phyloP scores from a whole-genome alignment of 2,113 vertebrate species.

The Bubo bubo region DNA sequence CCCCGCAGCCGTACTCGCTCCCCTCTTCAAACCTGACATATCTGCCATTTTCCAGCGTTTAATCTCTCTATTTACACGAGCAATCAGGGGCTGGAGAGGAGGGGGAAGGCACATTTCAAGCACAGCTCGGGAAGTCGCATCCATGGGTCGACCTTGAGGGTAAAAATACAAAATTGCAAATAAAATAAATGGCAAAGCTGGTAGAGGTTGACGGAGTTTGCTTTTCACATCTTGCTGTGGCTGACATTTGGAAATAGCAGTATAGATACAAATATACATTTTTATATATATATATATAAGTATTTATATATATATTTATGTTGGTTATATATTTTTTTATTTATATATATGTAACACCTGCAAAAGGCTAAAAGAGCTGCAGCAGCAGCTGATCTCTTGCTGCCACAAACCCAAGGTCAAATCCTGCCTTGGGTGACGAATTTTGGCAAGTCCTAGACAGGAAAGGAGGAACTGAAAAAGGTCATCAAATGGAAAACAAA shows the following conservation, averaged over 20 bases:
- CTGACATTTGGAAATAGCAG: not conserved
- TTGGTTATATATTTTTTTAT: not conserved
- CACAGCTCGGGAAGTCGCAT: not conserved
- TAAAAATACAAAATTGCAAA: not conserved
- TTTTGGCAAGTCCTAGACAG: not conserved
- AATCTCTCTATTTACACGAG: not conserved
- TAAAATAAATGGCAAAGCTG: not conserved
- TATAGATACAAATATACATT: not conserved
- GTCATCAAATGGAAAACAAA: not conserved
- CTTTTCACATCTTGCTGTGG: not conserved
- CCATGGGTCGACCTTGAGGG: not conserved
- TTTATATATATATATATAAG: too few species aligned
- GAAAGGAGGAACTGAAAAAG: not conserved
- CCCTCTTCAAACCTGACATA: not conserved
- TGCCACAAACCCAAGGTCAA: not conserved
- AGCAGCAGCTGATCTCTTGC: not conserved
- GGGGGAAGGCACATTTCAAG: not conserved
- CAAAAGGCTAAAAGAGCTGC: not conserved
- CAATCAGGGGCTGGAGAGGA: not conserved
- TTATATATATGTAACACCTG: not conserved
- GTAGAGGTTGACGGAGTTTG: fast-evolving
- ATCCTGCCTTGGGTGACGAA: not conserved
- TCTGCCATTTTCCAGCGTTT: not conserved
- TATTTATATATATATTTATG: not conserved
- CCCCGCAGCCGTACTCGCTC: not conserved